Conservation (phyloP, 1,140 invertebrate species). For the Galendromus occidentalis region DNA sequence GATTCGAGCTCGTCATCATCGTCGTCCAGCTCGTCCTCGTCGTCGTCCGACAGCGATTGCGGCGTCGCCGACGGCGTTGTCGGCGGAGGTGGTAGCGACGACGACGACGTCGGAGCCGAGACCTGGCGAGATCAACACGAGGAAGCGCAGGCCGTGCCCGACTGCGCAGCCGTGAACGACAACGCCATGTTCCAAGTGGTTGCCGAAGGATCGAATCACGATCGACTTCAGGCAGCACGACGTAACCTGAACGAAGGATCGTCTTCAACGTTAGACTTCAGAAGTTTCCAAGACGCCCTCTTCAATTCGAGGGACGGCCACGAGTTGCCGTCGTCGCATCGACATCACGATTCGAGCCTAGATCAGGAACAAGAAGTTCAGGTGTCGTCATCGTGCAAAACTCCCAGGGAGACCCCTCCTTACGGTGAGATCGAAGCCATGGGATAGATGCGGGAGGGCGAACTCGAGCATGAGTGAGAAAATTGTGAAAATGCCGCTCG, state of each 20-base stretch:
- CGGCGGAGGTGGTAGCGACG: not conserved
- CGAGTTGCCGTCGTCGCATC: not conserved
- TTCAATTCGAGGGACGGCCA: not conserved
- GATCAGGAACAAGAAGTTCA: not conserved
- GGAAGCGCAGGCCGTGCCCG: not conserved
- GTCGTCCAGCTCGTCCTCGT: not conserved
- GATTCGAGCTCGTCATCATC: not conserved
- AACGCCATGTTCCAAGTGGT: conserved; percentile 6
- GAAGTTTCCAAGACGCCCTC: not conserved
- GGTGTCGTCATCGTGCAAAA: conserved; percentile 8
- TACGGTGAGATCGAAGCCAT: conserved; percentile 11
- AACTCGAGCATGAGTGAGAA: no score
- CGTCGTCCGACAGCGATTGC: not conserved
- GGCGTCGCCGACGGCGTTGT: not conserved
- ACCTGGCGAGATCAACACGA: not conserved
- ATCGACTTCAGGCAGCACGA: not conserved
- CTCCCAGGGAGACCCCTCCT: not conserved
- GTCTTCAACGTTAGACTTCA: not conserved
- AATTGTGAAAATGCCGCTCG: no score
- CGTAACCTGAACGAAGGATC: not conserved
- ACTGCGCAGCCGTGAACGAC: conserved; percentile 5
- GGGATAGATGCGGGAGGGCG: not conserved
- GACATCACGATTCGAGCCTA: not conserved
- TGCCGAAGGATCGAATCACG: not conserved
- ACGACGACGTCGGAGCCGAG: not conserved